Percentiles rank a stretch among this genome's conserved stretches.
Conservation (phyloP, 2,797 vertebrate genomes). For the Sus cebifrons region DNA sequence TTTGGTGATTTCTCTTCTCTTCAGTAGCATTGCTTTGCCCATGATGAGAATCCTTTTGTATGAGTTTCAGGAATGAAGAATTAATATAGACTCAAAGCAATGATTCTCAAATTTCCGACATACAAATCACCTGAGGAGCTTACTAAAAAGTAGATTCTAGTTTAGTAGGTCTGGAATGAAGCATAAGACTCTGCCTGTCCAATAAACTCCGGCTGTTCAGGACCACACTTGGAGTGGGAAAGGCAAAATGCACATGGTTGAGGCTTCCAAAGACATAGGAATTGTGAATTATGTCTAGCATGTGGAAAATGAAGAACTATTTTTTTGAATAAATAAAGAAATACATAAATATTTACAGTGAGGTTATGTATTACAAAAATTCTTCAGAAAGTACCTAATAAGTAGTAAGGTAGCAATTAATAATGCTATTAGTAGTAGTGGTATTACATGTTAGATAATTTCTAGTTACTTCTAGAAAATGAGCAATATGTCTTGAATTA, state of each 20-base stretch:
- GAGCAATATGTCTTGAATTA: neutral
- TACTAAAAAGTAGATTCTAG: constrained; percentile 2
- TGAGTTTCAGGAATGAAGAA: neutral
- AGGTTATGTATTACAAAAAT: no score
- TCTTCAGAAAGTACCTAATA: no score
- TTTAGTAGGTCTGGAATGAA: neutral
- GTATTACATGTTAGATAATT: constrained; percentile 23
- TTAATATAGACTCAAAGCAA: constrained; percentile 3
- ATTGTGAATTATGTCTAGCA: neutral
- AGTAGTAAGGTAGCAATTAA: no score
- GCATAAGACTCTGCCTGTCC: neutral
- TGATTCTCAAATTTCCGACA: neutral
- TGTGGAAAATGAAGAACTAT: no score
- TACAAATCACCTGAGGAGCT: neutral
- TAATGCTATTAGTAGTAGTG: no score
- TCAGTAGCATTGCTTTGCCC: neutral
- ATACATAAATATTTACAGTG: no score
- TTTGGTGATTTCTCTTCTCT: neutral
- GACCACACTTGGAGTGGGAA: neutral
- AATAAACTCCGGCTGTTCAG: neutral
- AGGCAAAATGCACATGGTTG: neutral
- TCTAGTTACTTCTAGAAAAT: neutral
- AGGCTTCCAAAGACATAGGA: neutral
- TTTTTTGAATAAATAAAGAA: no score
- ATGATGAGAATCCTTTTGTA: neutral